A percentile compares a stretch with the other conserved stretches of the same genome.
Evolutionary conservation across 2,797 vertebrate species (phyloP).

Genomic region (Anas bahamensis): DNA sequence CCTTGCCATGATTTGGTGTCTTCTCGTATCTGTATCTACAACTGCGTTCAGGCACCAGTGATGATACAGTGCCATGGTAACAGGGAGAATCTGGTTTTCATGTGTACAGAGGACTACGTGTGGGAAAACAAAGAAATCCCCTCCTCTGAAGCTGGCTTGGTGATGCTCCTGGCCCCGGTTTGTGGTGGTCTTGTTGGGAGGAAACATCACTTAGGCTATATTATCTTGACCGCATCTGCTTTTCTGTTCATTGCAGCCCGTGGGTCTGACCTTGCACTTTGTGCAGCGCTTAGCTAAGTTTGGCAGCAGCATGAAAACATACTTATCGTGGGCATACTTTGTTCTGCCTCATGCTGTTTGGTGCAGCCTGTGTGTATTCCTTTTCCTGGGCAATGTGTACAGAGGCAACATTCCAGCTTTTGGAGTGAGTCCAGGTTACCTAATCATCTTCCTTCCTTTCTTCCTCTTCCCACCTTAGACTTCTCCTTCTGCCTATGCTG

Average conservation of each 20-base stretch:
- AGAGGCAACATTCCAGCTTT: not conserved
- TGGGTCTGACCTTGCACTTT: not conserved
- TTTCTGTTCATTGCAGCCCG: not conserved
- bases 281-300: not conserved
- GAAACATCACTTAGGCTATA: not conserved
- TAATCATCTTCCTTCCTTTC: not conserved
- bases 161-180: not conserved
- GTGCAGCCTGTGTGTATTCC: not conserved
- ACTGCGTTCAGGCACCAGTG: not conserved
- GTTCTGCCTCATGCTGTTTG: slow-evolving; percentile 50
- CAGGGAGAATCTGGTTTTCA: slow-evolving; percentile 30
- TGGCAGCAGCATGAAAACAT: slow-evolving; percentile 34
- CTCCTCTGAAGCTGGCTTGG: not conserved
- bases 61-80: slow-evolving; percentile 56
- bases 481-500: not conserved
- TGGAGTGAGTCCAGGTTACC: not conserved
- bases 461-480: not conserved
- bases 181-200: not conserved
- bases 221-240: not conserved
- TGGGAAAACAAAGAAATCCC: not conserved
- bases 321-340: slow-evolving; percentile 37
- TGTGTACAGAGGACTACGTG: not conserved
- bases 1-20: slow-evolving; percentile 26
- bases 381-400: not conserved
- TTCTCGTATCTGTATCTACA: not conserved